phyloP scores from a whole-genome alignment of 2,888 invertebrate genomes.

The Spicauda simplicius region DNA sequence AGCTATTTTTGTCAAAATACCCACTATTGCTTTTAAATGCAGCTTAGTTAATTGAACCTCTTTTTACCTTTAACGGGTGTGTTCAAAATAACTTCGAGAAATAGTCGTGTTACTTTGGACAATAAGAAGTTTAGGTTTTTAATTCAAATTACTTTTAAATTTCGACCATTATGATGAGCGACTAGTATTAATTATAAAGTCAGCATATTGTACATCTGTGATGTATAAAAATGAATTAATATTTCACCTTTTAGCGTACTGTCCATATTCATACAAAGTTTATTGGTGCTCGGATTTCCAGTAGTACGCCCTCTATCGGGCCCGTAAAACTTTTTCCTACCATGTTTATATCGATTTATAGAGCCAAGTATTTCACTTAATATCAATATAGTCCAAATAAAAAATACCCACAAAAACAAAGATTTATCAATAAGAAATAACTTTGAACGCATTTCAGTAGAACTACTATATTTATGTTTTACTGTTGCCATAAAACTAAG shows the following conservation, averaged over 20 bases:
- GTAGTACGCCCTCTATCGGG: constrained; percentile 33
- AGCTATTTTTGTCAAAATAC: no score
- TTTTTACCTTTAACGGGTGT: no score
- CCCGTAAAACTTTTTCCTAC: constrained; percentile 6
- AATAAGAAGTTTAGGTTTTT: no score
- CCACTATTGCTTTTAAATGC: no score
- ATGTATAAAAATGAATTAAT: no score
- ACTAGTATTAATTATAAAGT: no score
- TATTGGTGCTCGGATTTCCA: constrained; percentile 44
- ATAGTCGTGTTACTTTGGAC: no score
- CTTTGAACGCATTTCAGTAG: neutral
- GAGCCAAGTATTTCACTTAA: neutral
- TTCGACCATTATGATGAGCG: no score
- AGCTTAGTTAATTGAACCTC: no score
- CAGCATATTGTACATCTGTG: no score
- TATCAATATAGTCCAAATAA: neutral
- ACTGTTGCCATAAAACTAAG: neutral
- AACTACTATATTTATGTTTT: neutral
- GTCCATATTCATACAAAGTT: constrained; percentile 53
- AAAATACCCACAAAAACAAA: neutral
- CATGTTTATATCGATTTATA: neutral
- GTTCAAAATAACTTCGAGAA: no score
- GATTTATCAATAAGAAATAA: neutral
- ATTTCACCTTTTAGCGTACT: constrained; percentile 55
- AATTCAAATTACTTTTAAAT: no score